These are phyloP conservation scores for Lophotis ruficrista DNA, from an alignment of 2,113 vertebrate genomes.

Conservation along the genomic window DNA sequence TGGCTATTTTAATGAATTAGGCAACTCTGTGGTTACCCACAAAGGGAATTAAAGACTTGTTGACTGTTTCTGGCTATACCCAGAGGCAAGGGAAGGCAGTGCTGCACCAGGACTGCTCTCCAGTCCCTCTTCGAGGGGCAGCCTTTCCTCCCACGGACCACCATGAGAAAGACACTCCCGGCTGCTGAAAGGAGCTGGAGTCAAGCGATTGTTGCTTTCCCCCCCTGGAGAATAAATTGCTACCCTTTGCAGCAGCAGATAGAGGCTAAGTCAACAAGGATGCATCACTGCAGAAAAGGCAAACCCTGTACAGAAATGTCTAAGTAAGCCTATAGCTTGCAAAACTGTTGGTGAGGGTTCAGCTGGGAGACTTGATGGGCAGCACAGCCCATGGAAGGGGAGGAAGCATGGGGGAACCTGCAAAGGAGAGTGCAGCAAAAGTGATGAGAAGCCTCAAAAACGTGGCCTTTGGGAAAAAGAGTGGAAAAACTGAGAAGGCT, in stretches of 20 bases:
- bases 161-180: background rate
- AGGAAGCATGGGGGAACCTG: background rate
- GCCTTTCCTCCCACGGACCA: background rate
- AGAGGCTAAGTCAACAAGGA: background rate
- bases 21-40: background rate
- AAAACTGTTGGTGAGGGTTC: background rate
- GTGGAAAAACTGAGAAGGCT: background rate
- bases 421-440: background rate
- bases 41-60: background rate
- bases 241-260: background rate
- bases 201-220: background rate
- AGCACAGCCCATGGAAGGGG: background rate
- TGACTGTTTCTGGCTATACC: background rate
- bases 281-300: background rate
- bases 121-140: background rate
- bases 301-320: background rate
- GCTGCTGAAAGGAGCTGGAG: background rate
- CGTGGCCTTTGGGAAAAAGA: background rate
- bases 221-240: background rate
- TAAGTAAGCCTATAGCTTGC: background rate
- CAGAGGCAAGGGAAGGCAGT: background rate
- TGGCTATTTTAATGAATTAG: background rate
- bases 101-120: background rate
- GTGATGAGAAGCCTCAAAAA: background rate
- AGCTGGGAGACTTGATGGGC: background rate